These are phyloP conservation scores for Lepus americanus DNA, from an alignment of 2,113 vertebrate genomes.

Conservation along the genomic window DNA sequence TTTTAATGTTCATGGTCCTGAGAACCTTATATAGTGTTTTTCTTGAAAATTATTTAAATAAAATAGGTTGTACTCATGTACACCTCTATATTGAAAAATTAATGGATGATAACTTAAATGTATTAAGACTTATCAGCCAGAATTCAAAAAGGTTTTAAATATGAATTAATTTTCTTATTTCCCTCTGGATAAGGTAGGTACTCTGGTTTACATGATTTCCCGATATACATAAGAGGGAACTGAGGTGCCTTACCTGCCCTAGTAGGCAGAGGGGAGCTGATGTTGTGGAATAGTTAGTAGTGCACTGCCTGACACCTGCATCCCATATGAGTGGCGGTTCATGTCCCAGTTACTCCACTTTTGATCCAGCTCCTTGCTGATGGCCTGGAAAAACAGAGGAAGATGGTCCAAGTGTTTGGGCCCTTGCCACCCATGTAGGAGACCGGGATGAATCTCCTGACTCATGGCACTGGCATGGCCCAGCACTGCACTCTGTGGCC, in stretches of 20 bases:
- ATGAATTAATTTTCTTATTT: neutral
- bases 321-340: too few species aligned
- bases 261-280: too few species aligned
- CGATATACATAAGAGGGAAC: neutral
- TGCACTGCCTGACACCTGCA: too few species aligned
- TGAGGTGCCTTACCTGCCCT: neutral
- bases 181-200: neutral
- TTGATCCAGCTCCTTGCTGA: too few species aligned
- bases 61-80: neutral
- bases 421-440: too few species aligned
- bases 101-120: neutral
- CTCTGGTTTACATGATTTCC: neutral
- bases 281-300: too few species aligned
- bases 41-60: neutral
- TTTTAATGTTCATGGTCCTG: neutral
- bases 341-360: too few species aligned
- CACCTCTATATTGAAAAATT: neutral
- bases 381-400: too few species aligned
- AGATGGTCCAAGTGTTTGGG: too few species aligned
- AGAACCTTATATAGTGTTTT: neutral
- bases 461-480: too few species aligned
- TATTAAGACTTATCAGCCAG: neutral
- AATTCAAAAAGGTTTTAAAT: neutral
- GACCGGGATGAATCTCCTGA: too few species aligned
- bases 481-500: too few species aligned